Conservation (phyloP, 1,140 invertebrate species). For the Pseudomyrmex pallidus region DNA sequence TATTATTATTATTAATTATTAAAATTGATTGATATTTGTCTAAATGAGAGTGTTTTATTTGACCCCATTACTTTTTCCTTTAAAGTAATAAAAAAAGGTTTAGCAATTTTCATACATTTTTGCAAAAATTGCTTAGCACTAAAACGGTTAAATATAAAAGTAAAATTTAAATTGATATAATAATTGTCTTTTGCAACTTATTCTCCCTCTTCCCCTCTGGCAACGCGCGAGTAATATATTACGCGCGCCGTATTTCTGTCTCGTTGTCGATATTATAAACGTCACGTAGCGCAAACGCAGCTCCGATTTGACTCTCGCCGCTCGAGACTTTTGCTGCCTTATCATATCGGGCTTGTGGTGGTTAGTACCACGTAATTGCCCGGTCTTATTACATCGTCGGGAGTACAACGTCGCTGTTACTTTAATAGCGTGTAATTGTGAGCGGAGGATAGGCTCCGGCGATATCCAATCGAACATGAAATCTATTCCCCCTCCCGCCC, state of each 20-base stretch:
- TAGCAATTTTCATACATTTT: too few species aligned
- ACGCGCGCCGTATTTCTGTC: background rate
- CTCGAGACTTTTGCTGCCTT: conserved; percentile 30
- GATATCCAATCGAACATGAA: conserved; percentile 60
- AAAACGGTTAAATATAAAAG: conserved; percentile 11
- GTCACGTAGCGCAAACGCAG: conserved; percentile 12
- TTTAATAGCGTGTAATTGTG: conserved; percentile 66
- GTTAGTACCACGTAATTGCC: conserved; percentile 61
- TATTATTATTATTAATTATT: too few species aligned
- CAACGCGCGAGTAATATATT: conserved; percentile 10
- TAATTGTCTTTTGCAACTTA: background rate
- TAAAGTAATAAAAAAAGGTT: too few species aligned
- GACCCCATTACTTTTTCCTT: too few species aligned
- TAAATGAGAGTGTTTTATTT: too few species aligned
- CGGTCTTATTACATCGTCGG: conserved; percentile 58
- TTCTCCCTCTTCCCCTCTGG: background rate
- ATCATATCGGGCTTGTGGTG: conserved; percentile 27
- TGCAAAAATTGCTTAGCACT: too few species aligned
- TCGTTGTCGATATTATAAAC: conserved; percentile 8
- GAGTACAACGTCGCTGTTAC: conserved; percentile 53
- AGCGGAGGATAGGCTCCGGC: conserved; percentile 28
- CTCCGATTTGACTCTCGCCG: conserved; percentile 9
- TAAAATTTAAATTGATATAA: background rate
- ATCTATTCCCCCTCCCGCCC: conserved; percentile 46
- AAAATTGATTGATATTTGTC: too few species aligned